phyloP scores from a whole-genome alignment of 2,888 invertebrate genomes.

The Phanerotoma sp. region DNA sequence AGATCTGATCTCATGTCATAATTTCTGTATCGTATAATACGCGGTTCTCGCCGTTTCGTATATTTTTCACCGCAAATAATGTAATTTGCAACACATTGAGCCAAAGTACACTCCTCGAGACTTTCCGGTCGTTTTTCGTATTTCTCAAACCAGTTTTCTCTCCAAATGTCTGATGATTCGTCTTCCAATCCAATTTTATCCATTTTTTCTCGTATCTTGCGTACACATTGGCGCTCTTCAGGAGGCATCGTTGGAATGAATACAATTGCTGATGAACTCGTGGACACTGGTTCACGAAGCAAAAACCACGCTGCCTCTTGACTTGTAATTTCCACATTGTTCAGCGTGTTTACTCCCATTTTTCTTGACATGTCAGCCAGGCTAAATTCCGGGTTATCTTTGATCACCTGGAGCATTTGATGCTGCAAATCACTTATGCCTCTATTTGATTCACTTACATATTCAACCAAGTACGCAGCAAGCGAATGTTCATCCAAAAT shows the following conservation, averaged over 20 bases:
- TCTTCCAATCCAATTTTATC: constrained; percentile 35
- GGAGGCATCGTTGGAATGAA: constrained; percentile 41
- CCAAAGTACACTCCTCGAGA: constrained; percentile 46
- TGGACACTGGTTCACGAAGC: constrained; percentile 7
- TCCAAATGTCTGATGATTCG: constrained; percentile 50
- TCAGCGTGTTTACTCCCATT: constrained; percentile 19
- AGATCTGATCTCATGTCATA: neutral
- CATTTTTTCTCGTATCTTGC: constrained; percentile 44
- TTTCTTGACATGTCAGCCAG: constrained; percentile 39
- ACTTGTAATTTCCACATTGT: constrained; percentile 13
- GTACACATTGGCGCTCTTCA: constrained; percentile 47
- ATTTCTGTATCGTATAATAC: neutral
- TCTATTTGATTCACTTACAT: constrained; percentile 37
- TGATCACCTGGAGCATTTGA: constrained; percentile 28
- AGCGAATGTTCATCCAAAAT: constrained; percentile 33
- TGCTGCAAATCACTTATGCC: constrained; percentile 39
- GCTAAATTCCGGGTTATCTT: constrained; percentile 49
- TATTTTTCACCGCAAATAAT: neutral
- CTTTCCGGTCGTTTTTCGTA: constrained; percentile 51
- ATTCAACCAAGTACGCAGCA: constrained; percentile 38
- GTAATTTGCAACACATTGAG: constrained; percentile 52
- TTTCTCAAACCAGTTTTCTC: constrained; percentile 53
- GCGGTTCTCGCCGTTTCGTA: neutral
- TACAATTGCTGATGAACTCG: constrained; percentile 29
- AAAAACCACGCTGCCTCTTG: constrained; percentile 17